Evolutionary conservation across 2,113 vertebrate genomes (phyloP).

Genomic region (Aegotheles bennettii): DNA sequence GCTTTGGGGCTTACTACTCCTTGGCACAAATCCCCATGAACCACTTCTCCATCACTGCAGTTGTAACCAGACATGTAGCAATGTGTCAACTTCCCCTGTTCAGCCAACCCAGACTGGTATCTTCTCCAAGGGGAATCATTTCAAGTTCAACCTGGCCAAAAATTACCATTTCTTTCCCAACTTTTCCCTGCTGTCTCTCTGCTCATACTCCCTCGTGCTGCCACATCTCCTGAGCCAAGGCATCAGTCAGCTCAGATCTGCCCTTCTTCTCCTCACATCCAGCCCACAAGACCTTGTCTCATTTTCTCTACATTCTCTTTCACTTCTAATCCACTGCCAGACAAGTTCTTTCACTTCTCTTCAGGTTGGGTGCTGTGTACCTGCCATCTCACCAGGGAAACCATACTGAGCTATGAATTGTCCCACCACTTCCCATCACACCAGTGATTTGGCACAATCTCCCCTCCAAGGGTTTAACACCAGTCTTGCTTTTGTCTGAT

Average conservation of each 20-base stretch:
- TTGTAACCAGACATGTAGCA: background rate
- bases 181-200: background rate
- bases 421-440: background rate
- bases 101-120: background rate
- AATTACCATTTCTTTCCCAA: background rate
- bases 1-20: background rate
- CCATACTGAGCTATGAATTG: background rate
- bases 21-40: background rate
- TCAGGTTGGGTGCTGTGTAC: background rate
- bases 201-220: background rate
- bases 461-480: background rate
- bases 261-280: background rate
- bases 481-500: too few species aligned
- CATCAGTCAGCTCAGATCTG: background rate
- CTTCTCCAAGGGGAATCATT: background rate
- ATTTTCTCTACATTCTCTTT: background rate
- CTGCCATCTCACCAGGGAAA: background rate
- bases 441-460: background rate
- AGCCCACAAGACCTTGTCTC: background rate
- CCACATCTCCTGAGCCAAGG: background rate
- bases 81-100: background rate
- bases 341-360: background rate
- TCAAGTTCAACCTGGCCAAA: background rate
- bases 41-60: background rate
- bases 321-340: background rate